Evolutionary conservation across 1,140 invertebrate genomes (phyloP).

Genomic region (Anoplolepis gracilipes): DNA sequence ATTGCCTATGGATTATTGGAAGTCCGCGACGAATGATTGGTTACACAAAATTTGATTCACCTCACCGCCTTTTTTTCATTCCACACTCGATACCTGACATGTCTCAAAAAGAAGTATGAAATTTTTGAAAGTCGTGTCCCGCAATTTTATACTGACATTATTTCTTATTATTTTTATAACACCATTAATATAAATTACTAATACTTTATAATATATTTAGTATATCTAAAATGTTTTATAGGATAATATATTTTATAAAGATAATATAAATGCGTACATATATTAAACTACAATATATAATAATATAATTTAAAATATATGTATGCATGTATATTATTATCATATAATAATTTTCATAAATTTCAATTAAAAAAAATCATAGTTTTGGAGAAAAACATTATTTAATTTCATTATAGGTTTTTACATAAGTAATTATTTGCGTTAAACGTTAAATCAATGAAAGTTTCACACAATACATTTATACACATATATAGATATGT

Average conservation of each 20-base stretch:
- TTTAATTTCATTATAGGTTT: background rate
- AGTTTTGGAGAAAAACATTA: background rate
- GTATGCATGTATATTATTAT: too few relatives aligned
- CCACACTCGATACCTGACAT: background rate
- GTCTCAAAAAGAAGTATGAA: background rate
- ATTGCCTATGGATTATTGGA: constrained; percentile 64
- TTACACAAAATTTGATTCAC: constrained; percentile 61
- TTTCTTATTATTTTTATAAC: background rate
- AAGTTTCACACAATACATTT: constrained; percentile 1
- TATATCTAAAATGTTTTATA: too few relatives aligned
- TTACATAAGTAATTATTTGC: background rate
- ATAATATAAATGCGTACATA: too few relatives aligned
- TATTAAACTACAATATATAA: background rate
- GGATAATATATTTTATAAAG: too few relatives aligned
- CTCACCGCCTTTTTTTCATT: constrained; percentile 45
- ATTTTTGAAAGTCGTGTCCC: background rate
- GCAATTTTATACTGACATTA: too few relatives aligned
- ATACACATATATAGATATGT: background rate
- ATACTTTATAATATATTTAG: background rate
- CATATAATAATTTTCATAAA: background rate
- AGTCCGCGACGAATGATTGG: constrained; percentile 60
- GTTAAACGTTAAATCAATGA: constrained; percentile 14
- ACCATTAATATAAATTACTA: background rate
- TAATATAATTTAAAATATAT: background rate
- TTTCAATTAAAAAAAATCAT: background rate